A percentile compares a stretch with the other conserved stretches of the same genome.
These are phyloP conservation scores for Coracopsis vasa DNA, from an alignment of 2,113 vertebrate genomes.

Conservation along the genomic window DNA sequence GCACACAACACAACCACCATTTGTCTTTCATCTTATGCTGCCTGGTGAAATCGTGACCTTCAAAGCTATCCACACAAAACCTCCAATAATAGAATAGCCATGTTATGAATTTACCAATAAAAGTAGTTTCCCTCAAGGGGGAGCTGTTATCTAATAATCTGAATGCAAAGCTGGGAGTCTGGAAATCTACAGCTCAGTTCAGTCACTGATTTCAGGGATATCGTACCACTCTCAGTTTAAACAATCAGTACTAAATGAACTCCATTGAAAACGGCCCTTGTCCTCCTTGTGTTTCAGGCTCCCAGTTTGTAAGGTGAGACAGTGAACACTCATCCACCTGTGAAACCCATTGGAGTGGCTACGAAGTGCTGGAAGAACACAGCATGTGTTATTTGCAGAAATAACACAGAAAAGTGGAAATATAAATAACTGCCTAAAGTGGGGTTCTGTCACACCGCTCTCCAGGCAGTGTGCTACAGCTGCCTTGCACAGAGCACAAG, in stretches of 20 bases:
- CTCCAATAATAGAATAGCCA: accelerated
- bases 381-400: not conserved
- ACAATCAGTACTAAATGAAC: not conserved
- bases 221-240: not conserved
- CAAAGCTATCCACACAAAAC: not conserved
- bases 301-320: not conserved
- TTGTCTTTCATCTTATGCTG: not conserved
- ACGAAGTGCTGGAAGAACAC: not conserved
- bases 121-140: constrained; percentile 45
- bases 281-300: not conserved
- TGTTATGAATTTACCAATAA: not conserved
- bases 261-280: accelerated
- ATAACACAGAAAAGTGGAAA: not conserved
- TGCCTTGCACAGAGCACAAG: not conserved
- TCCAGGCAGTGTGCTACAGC: not conserved
- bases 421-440: not conserved
- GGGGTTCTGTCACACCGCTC: not conserved
- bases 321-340: not conserved
- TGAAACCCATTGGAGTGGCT: not conserved
- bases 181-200: not conserved
- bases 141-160: constrained; percentile 38
- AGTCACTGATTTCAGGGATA: not conserved
- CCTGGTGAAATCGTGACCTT: not conserved
- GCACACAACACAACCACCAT: not conserved
- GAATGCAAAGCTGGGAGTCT: not conserved